Evolutionary conservation across 2,888 invertebrate species (phyloP).

Genomic region (Aelia acuminata): DNA sequence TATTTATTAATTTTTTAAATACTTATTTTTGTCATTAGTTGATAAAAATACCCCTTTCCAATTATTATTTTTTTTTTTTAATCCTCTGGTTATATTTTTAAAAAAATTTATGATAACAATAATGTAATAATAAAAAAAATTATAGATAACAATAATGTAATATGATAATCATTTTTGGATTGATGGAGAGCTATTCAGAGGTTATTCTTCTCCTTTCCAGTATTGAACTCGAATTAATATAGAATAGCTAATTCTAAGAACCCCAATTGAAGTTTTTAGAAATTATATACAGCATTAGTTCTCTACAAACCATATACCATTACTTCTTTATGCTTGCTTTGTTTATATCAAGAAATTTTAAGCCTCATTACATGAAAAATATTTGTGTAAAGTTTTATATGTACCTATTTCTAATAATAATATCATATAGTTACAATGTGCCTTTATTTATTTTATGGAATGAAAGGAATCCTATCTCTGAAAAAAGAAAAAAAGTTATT

Average conservation of each 20-base stretch:
- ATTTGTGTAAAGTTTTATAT: not conserved
- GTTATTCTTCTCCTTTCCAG: too few relatives aligned
- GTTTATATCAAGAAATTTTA: not conserved
- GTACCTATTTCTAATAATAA: not conserved
- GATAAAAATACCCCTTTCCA: too few relatives aligned
- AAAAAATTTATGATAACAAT: too few relatives aligned
- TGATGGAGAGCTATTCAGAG: too few relatives aligned
- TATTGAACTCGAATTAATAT: not conserved
- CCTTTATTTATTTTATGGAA: not conserved
- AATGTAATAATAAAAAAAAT: too few relatives aligned
- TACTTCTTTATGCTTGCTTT: not conserved
- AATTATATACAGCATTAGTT: not conserved
- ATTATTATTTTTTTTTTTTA: too few relatives aligned
- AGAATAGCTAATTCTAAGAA: not conserved
- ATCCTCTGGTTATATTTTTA: too few relatives aligned
- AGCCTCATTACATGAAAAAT: not conserved
- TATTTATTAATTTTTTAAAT: too few relatives aligned
- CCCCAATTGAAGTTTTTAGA: not conserved
- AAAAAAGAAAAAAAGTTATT: not conserved
- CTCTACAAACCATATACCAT: not conserved
- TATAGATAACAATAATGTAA: too few relatives aligned
- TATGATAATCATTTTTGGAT: too few relatives aligned
- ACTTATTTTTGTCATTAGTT: too few relatives aligned
- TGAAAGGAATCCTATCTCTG: not conserved
- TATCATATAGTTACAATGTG: not conserved